Percentiles rank a stretch among this genome's conserved stretches.
phyloP scores from a whole-genome alignment of 2,113 vertebrate species.

The Melierax canorus region DNA sequence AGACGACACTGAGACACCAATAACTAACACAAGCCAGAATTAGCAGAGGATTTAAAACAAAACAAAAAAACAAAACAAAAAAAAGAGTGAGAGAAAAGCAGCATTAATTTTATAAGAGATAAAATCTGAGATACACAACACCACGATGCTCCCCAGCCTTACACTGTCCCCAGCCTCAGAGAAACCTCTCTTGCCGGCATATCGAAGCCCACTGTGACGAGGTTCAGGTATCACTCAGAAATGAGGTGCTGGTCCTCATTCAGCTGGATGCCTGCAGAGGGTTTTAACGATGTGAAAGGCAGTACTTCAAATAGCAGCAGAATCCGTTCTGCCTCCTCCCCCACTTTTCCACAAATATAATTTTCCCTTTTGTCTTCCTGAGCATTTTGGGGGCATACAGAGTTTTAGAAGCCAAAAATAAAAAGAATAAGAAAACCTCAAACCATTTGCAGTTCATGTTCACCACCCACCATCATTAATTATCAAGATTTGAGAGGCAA shows the following conservation, averaged over 20 bases:
- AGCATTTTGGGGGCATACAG: neutral
- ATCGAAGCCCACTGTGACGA: accelerated
- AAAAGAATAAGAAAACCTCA: conserved; percentile 28
- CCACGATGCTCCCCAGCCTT: neutral
- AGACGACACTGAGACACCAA: neutral
- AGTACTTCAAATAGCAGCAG: neutral
- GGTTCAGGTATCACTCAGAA: neutral
- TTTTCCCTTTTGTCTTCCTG: conserved; percentile 40
- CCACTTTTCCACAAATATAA: neutral
- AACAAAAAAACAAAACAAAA: neutral
- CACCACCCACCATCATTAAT: conserved; percentile 55
- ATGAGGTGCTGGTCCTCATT: neutral
- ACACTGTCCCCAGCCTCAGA: accelerated
- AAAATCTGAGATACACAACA: neutral
- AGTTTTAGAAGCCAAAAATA: conserved; percentile 26
- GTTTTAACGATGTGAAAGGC: neutral
- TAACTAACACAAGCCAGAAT: neutral
- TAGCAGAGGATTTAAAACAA: neutral
- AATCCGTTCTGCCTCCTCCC: neutral
- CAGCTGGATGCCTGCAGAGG: neutral
- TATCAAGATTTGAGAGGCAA: conserved; percentile 55
- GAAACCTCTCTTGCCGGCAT: neutral
- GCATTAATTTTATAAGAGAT: neutral
- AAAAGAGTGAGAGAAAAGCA: neutral
- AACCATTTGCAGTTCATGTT: conserved; percentile 30